A percentile compares a stretch with the other conserved stretches of the same genome.
Conservation (phyloP, 2,113 vertebrate genomes). For the Rynchops niger region DNA sequence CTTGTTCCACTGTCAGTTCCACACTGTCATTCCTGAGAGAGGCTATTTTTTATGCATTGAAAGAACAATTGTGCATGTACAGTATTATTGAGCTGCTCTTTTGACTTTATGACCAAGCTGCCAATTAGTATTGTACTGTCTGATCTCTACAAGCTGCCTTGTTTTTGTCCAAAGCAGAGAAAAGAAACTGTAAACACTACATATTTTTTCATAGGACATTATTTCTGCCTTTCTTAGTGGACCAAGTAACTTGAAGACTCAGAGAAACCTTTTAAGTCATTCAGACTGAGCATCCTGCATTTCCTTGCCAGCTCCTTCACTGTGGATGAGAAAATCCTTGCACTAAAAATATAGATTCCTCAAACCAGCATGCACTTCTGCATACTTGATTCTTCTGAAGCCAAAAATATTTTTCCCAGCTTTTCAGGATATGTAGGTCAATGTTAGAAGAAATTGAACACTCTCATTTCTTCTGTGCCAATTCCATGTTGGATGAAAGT, state of each 20-base stretch:
- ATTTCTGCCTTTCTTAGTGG: conserved; percentile 9
- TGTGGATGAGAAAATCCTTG: background rate
- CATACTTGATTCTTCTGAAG: background rate
- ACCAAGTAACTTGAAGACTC: background rate
- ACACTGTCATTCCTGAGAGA: background rate
- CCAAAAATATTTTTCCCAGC: background rate
- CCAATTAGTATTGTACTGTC: background rate
- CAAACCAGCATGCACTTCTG: background rate
- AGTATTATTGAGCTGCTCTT: background rate
- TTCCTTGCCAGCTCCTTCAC: conserved; percentile 4
- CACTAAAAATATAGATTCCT: background rate
- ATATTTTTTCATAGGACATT: background rate
- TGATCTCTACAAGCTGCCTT: background rate
- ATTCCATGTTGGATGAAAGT: background rate
- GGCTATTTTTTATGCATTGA: background rate
- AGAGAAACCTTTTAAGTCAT: background rate
- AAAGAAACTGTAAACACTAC: background rate
- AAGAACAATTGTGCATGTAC: background rate
- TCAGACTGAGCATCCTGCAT: background rate
- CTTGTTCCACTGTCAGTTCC: background rate
- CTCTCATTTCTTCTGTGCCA: accelerated
- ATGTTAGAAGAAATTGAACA: background rate
- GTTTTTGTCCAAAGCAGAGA: background rate
- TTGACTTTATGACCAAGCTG: conserved; percentile 20
- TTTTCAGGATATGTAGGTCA: background rate